A percentile compares a stretch with the other conserved stretches of the same genome.
These are phyloP conservation scores for Poicephalus meyeri DNA, from an alignment of 2,113 vertebrate species.

Conservation along the genomic window DNA sequence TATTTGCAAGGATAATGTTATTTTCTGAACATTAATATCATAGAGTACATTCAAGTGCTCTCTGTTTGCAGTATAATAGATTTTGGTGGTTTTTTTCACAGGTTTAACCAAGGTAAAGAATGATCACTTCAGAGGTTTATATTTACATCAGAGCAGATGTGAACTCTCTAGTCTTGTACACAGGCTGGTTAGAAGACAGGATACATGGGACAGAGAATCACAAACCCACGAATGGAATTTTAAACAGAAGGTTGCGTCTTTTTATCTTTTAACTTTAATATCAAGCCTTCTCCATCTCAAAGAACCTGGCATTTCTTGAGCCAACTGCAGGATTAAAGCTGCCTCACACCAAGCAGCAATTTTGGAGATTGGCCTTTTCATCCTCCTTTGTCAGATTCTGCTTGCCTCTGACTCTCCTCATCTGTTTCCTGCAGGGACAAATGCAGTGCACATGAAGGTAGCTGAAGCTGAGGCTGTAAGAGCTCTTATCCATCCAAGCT, in stretches of 20 bases:
- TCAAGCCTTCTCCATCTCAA: not conserved
- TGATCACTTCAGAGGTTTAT: not conserved
- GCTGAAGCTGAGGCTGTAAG: not conserved
- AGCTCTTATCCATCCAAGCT: not conserved
- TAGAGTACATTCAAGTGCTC: not conserved
- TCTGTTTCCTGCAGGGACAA: not conserved
- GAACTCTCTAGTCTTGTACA: not conserved
- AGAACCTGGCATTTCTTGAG: not conserved
- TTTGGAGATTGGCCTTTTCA: slow-evolving; percentile 10
- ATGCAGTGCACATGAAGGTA: not conserved
- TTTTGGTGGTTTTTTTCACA: not conserved
- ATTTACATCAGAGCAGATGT: not conserved
- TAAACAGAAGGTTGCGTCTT: not conserved
- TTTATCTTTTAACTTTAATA: not conserved
- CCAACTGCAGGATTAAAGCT: not conserved
- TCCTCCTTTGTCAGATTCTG: not conserved
- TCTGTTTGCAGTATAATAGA: not conserved
- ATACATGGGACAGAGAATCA: not conserved
- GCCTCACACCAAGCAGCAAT: not conserved
- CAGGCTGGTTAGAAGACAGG: not conserved
- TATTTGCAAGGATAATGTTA: not conserved
- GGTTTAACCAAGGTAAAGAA: not conserved
- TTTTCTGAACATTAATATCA: not conserved
- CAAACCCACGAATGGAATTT: not conserved
- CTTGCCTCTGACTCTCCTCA: not conserved